Evolutionary conservation across 2,888 invertebrate species (phyloP).

Genomic region (Neuroscelio doddi): DNA sequence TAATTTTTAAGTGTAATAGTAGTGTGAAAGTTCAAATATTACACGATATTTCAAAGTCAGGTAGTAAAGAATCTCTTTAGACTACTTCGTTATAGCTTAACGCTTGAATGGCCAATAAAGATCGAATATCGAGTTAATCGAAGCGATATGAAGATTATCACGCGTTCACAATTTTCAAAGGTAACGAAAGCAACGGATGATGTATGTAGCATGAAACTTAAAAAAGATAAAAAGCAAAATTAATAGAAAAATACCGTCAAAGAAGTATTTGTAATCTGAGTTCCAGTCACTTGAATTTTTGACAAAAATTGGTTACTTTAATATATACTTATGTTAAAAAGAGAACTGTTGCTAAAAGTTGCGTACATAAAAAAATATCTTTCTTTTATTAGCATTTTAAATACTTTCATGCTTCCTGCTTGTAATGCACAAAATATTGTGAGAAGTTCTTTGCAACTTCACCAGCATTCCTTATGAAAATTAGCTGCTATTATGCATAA

Average conservation of each 20-base stretch:
- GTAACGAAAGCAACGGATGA: slow-evolving; percentile 42
- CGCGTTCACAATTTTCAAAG: slow-evolving; percentile 59
- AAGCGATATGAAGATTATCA: slow-evolving; percentile 59
- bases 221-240: slow-evolving; percentile 27
- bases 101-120: slow-evolving; percentile 58
- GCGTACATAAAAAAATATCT: too few relatives aligned
- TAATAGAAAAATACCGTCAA: slow-evolving; percentile 28
- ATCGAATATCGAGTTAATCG: slow-evolving; percentile 55
- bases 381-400: too few relatives aligned
- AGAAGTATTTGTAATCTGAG: slow-evolving; percentile 4
- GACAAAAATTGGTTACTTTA: slow-evolving; percentile 25
- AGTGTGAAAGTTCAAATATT: not conserved
- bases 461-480: too few relatives aligned
- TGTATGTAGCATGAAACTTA: slow-evolving; percentile 46
- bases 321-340: slow-evolving; percentile 1
- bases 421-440: too few relatives aligned
- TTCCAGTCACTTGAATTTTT: slow-evolving; percentile 9
- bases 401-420: too few relatives aligned
- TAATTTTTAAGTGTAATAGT: too few relatives aligned
- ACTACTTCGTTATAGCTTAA: slow-evolving; percentile 59
- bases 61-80: slow-evolving; percentile 8
- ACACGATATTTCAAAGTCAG: not conserved
- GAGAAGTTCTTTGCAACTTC: too few relatives aligned
- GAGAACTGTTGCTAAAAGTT: too few relatives aligned
- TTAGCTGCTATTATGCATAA: too few relatives aligned